These are phyloP conservation scores for Zaprionus vittiger DNA, from an alignment of 1,140 invertebrate genomes.

Conservation along the genomic window DNA sequence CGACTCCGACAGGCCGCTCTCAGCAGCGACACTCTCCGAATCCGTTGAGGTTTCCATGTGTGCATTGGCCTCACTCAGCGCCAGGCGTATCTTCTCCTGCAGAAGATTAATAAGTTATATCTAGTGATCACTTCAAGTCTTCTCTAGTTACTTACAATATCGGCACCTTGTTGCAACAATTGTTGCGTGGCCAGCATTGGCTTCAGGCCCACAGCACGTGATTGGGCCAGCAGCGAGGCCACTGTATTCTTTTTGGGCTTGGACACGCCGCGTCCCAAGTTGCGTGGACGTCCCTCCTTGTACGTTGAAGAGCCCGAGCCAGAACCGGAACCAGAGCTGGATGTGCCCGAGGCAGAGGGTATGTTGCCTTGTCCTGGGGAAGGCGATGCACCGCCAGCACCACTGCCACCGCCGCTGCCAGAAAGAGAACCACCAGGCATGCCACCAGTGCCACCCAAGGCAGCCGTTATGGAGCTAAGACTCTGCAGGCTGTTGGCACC, in stretches of 20 bases:
- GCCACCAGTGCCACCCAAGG: constrained; percentile 68
- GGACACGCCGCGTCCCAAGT: constrained; percentile 92
- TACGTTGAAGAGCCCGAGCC: constrained; percentile 70
- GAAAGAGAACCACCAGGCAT: constrained; percentile 75
- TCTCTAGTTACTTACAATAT: constrained; percentile 73
- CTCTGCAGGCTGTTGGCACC: constrained; percentile 75
- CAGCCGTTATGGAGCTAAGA: constrained; percentile 84
- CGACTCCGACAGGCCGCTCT: constrained; percentile 84
- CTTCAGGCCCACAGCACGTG: constrained; percentile 89
- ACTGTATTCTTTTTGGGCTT: constrained; percentile 97
- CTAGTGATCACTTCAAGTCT: background rate
- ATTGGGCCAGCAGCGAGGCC: constrained; percentile 93
- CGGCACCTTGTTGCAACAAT: constrained; percentile 83
- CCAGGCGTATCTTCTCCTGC: constrained; percentile 85
- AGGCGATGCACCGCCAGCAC: constrained; percentile 52
- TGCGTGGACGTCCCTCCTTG: constrained; percentile 91
- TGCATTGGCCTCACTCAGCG: constrained; percentile 84
- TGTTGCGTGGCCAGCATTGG: constrained; percentile 86
- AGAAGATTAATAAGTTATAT: background rate
- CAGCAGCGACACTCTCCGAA: constrained; percentile 86
- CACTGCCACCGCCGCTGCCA: constrained; percentile 55
- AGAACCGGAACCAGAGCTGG: constrained; percentile 46
- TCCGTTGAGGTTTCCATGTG: constrained; percentile 86
- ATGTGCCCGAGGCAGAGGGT: constrained; percentile 21
- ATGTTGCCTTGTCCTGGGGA: constrained; percentile 52